Percentiles rank a stretch among this genome's conserved stretches.
Evolutionary conservation across 1,140 invertebrate genomes (phyloP).

Genomic region (Tetramorium alpestre): DNA sequence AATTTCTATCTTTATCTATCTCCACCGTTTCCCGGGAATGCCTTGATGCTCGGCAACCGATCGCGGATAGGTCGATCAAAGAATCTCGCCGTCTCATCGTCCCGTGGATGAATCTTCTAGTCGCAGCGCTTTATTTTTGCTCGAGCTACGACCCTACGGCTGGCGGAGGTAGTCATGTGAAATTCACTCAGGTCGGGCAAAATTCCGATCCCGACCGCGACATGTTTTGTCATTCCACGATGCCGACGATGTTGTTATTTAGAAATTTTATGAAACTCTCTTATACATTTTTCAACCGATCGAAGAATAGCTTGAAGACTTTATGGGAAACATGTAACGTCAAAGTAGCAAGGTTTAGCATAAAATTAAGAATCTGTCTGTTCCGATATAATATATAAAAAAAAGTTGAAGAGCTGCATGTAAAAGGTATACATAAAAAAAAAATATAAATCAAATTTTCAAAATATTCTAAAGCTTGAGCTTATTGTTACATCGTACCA

Average conservation of each 20-base stretch:
- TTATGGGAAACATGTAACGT: conserved; percentile 3
- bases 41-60: conserved; percentile 30
- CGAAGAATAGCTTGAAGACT: background rate
- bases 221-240: conserved; percentile 40
- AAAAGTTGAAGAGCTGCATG: background rate
- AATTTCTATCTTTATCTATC: conserved; percentile 71
- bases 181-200: conserved; percentile 30
- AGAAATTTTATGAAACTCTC: conserved; percentile 39
- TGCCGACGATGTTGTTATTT: conserved; percentile 44
- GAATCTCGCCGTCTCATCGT: conserved; percentile 64
- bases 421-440: background rate
- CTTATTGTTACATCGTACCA: background rate
- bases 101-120: conserved; percentile 39
- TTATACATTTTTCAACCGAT: conserved; percentile 18
- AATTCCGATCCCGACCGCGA: conserved; percentile 44
- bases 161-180: conserved; percentile 33
- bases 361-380: background rate
- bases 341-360: background rate
- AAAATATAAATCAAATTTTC: background rate
- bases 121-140: conserved; percentile 46
- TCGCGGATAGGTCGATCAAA: conserved; percentile 66
- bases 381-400: background rate
- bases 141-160: background rate
- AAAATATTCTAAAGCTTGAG: background rate
- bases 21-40: conserved; percentile 3